Percentiles rank a stretch among this genome's conserved stretches.
phyloP scores from a whole-genome alignment of 2,888 invertebrate species.

The Spisula solida region DNA sequence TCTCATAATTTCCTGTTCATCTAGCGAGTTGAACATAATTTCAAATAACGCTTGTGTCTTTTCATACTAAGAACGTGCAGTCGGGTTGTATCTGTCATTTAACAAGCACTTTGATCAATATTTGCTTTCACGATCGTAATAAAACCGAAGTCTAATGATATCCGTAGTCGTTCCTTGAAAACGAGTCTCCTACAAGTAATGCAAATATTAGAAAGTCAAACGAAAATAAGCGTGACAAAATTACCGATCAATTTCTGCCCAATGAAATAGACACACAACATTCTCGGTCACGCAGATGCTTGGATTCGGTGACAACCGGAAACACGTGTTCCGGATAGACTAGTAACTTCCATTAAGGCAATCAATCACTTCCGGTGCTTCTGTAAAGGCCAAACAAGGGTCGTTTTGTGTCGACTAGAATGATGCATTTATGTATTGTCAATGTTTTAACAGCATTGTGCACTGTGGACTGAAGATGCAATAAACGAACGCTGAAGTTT shows the following conservation, averaged over 20 bases:
- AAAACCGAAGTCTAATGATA: slow-evolving; percentile 71
- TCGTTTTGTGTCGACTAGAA: slow-evolving; percentile 40
- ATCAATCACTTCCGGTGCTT: slow-evolving; percentile 73
- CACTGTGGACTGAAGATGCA: background rate
- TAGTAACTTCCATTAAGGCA: slow-evolving; percentile 79
- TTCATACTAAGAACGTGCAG: slow-evolving; percentile 66
- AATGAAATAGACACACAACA: slow-evolving; percentile 71
- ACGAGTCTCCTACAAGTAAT: slow-evolving; percentile 69
- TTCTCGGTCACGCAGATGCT: slow-evolving; percentile 71
- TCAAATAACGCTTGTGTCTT: slow-evolving; percentile 65
- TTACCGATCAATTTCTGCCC: slow-evolving; percentile 67
- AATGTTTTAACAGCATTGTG: slow-evolving; percentile 18
- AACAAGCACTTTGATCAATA: slow-evolving; percentile 69
- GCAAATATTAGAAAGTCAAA: slow-evolving; percentile 74
- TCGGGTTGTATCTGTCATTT: slow-evolving; percentile 66
- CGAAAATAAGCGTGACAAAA: slow-evolving; percentile 72
- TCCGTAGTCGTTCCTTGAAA: slow-evolving; percentile 68
- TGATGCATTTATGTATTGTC: background rate
- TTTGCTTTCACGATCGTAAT: slow-evolving; percentile 69
- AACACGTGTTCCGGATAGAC: slow-evolving; percentile 75
- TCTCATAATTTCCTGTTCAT: slow-evolving; percentile 69
- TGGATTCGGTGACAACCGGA: slow-evolving; percentile 74
- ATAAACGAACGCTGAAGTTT: too few species aligned
- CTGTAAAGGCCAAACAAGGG: slow-evolving; percentile 52
- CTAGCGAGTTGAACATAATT: slow-evolving; percentile 64